phyloP scores from a whole-genome alignment of 2,888 invertebrate species.

The Amphipoea lucens region DNA sequence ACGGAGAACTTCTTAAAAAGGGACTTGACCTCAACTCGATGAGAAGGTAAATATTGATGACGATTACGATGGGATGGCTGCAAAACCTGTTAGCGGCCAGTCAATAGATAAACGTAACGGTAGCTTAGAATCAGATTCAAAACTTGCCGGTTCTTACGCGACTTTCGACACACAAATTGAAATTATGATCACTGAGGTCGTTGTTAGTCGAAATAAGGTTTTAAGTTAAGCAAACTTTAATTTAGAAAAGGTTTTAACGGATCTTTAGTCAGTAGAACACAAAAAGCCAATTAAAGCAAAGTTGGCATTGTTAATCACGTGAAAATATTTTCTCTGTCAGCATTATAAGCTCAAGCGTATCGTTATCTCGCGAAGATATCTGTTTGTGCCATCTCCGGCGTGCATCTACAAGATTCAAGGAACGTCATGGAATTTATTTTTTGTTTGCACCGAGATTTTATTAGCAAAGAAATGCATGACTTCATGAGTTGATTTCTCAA shows the following conservation, averaged over 20 bases:
- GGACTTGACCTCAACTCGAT: conserved; percentile 75
- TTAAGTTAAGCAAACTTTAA: background rate
- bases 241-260: background rate
- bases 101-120: conserved; percentile 63
- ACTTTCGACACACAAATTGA: background rate
- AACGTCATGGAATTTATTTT: conserved; percentile 44
- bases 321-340: conserved; percentile 67
- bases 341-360: conserved; percentile 59
- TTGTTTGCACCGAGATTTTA: conserved; percentile 16
- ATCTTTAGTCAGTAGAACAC: background rate
- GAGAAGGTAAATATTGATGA: conserved; percentile 79
- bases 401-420: conserved; percentile 38
- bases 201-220: background rate
- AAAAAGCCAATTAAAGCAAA: conserved; percentile 35
- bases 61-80: conserved; percentile 28
- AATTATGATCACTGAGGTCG: background rate
- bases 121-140: conserved; percentile 37
- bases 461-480: background rate
- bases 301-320: conserved; percentile 58
- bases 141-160: conserved; percentile 2
- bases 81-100: conserved; percentile 49
- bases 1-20: conserved; percentile 86
- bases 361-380: conserved; percentile 65
- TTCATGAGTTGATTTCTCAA: background rate
- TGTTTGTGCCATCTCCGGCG: conserved; percentile 50